Evolutionary conservation across 1,140 invertebrate genomes (phyloP), one percentile per base, ranked within the genome.

Genomic region (Penaeus chinensis): DNA sequence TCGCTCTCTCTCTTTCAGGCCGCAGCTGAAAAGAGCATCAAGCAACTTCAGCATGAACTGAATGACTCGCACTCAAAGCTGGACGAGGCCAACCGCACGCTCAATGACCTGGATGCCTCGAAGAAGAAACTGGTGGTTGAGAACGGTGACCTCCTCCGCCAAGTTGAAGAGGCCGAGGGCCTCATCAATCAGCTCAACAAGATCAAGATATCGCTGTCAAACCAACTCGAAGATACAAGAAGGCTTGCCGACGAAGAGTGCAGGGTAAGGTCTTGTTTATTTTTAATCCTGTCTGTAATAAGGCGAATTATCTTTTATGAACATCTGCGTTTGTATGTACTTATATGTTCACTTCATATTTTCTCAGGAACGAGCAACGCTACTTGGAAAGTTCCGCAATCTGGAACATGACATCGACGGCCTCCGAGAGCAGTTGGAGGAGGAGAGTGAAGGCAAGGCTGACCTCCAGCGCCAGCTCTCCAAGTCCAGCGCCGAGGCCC

Each of bases 131-230:
- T 87, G 24, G 69, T 74, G 7, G 86, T 87, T 5, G 86, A 87
- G 47, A 87, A 87, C 54, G 54, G 80, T 27, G 86, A 87, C 61
- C 80, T 92, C 94, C 18, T 91, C 84, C 91, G 93, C 18, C 93
- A 93, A 89, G 91, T 94, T n/a, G 94, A 94, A 90, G 94, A 95
- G 85, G 93, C 94, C 54, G 94, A 95, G 90, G 93, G 93, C 90
- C 93, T 93, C 77, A 91, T 94, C 24, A 92, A 92, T 82, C 92
- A 93, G 61, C 91, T 95, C 22, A 92, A 91, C 90, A 94, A 88
- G 83, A 91, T 94, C 82, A 93, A 93, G 90, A 91, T 87, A 32
- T 89, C 89, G 20, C 86, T 87, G 27, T 77, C 86, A 18, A 87
- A 87, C 32, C 86, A 87, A 22, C 71, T 87, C 10, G 86, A 87